These are phyloP conservation scores for Sarcophaga caerulescens DNA, from an alignment of 2,888 invertebrate genomes.

Conservation along the genomic window DNA sequence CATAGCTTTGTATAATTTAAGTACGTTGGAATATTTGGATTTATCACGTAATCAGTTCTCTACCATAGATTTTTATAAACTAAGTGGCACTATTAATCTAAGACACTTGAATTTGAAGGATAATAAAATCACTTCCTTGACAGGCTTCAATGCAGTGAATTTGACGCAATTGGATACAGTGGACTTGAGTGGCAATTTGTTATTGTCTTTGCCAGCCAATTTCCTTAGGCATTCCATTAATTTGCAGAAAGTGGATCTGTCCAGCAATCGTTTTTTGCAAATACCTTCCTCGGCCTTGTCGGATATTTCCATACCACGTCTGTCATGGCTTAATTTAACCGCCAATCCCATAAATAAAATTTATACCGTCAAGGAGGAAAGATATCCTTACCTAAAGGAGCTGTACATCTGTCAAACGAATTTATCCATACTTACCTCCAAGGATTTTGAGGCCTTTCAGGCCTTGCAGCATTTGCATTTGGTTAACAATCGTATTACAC, in stretches of 20 bases:
- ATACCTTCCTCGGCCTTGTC: conserved; percentile 89
- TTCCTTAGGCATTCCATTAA: conserved; percentile 89
- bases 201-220: conserved; percentile 90
- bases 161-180: conserved; percentile 88
- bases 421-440: conserved; percentile 90
- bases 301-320: conserved; percentile 86
- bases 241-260: conserved; percentile 88
- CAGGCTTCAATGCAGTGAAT: conserved; percentile 89
- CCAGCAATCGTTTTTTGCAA: conserved; percentile 89
- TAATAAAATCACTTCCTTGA: conserved; percentile 88
- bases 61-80: conserved; percentile 88
- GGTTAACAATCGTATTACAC: conserved; percentile 87
- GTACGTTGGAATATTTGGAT: conserved; percentile 88
- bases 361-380: conserved; percentile 86
- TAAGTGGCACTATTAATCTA: conserved; percentile 88
- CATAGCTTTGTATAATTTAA: conserved; percentile 88
- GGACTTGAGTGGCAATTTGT: conserved; percentile 88
- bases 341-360: conserved; percentile 90
- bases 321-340: conserved; percentile 90
- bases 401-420: conserved; percentile 90
- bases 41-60: conserved; percentile 86
- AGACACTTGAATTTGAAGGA: conserved; percentile 88
- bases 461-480: conserved; percentile 88
- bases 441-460: conserved; percentile 92
- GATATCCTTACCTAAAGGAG: conserved; percentile 90